Evolutionary conservation across 2,113 vertebrate genomes (phyloP), one percentile per base, ranked within the genome.

Genomic region (Falco punctatus): DNA sequence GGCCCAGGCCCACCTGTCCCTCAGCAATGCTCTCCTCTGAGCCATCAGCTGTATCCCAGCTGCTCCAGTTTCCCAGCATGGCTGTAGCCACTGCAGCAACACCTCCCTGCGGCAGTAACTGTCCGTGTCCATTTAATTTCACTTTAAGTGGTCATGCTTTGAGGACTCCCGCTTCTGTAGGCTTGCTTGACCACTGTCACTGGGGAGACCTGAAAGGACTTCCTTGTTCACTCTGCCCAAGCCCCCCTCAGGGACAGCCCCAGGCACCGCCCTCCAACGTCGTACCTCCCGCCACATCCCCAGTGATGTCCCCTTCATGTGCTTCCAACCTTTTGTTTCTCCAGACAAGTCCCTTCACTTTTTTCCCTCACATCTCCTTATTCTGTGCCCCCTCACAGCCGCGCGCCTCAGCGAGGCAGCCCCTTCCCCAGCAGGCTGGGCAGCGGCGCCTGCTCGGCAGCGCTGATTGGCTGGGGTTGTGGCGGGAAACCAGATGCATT

Each of bases 401-500:
- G 46, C 64, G 59, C 3, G 14, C 51, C 51, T 23, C 58, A 30
- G 49, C 16, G 6, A 6, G 2, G 74, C 11, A 3, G 8, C 42
- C 33, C 42, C 19, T 33, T 23, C 81, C 55, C 3, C 12, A 38
- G 6, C 9, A 18, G 7, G 16, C 13, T 0, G 17, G 23, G 28
- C 15, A 16, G 44, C 19, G 14, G 22, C 2, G 4, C 22, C 51
- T 10, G 6, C 0, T 35, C 3, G 2, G 13, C n/a, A 7, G 44
- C 54, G 59, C 62, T 14, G 52, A 58, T n/a, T 42, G 73, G 38
- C 35, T 59, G 54, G 35, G 18, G 32, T 32, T 1, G 4, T 10
- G 58, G 33, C 1, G 7, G 57, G 40, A 74, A 8, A 18, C 1
- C 19, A 51, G 42, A 18, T 1, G 11, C 2, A 22, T 11, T 13